phyloP scores from a whole-genome alignment of 2,797 vertebrate genomes.

The Danio albolineatus region DNA sequence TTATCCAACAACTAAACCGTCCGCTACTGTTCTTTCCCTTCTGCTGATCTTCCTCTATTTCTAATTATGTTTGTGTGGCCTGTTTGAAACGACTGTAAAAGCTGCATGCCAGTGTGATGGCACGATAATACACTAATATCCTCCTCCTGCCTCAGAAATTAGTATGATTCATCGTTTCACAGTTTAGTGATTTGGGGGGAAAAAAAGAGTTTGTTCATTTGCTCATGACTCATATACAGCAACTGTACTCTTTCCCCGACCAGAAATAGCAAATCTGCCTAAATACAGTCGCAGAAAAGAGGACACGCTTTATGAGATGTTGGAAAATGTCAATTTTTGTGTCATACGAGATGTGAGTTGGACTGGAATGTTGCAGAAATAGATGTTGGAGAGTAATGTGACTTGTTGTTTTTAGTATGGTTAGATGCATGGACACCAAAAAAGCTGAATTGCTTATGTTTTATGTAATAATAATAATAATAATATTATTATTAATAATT shows the following conservation, averaged over 20 bases:
- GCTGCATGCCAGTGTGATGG: constrained; percentile 13
- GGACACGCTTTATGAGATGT: not conserved
- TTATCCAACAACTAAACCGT: constrained; percentile 25
- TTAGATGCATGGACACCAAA: not conserved
- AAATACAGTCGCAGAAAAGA: constrained; percentile 26
- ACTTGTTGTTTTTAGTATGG: not conserved
- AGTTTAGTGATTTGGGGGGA: constrained; percentile 12
- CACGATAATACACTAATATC: constrained; percentile 5
- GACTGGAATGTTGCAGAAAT: not conserved
- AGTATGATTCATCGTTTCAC: constrained; percentile 37
- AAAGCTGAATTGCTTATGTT: not conserved
- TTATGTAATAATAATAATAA: not conserved
- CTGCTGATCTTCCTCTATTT: not conserved
- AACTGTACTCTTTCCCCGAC: constrained; percentile 37
- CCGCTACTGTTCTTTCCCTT: not conserved
- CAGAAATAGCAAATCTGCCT: constrained; percentile 35
- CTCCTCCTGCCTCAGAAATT: constrained; percentile 13
- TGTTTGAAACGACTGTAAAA: constrained; percentile 16
- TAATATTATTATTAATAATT: too few species aligned
- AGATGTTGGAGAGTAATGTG: not conserved
- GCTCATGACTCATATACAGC: constrained; percentile 43
- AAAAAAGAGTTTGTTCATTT: constrained; percentile 4
- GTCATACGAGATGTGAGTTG: not conserved
- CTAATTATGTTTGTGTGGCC: constrained; percentile 13
- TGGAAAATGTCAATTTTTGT: not conserved